Evolutionary conservation across 2,113 vertebrate genomes (phyloP), one percentile per base, ranked within the genome.

Genomic region (Sebastes fasciatus): DNA sequence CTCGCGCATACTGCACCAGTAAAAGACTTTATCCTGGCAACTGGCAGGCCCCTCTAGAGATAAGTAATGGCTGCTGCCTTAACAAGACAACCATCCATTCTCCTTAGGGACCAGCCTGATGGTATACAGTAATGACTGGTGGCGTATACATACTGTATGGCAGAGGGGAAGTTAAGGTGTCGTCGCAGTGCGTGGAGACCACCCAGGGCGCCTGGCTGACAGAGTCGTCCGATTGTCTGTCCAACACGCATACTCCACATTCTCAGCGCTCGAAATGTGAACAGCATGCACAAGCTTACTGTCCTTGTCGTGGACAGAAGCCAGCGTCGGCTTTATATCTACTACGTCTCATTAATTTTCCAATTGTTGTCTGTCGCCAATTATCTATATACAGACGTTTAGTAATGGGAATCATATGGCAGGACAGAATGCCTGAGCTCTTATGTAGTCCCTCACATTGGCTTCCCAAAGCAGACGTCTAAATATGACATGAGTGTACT

Each of bases 161-260:
- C 83, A 76, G 63, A 79, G 42, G 75, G 62, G 54, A 82, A 76
- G 74, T 83, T 72, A 79, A 90, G 86, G 89, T 91, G 91, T 82
- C 55, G 6, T 65, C 51, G 68, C 72, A 77, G 51, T 51, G 49
- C 2, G 17, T 40, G 62, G 62, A 73, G 93, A 94, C 95, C 95
- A 95, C 95, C 93, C 93, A 94, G 80, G 60, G 62, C 6, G 85
- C 26, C 11, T 55, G 77, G 64, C 65, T 66, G 85, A 91, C 88
- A 86, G 83, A 87, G 94, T 90, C 90, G 92, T 93, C 92, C 75
- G 79, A 88, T 86, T 89, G 93, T 94, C 94, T 93, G 87, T 91
- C 87, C 90, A 80, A 69, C 61, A 82, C 55, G 82, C 86, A 90
- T 93, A 82, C 79, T 84, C 69, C 19, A 72, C 91, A 95, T 94